These are phyloP conservation scores for Novumbra hubbsi DNA, from an alignment of 2,797 vertebrate genomes.

Conservation along the genomic window DNA sequence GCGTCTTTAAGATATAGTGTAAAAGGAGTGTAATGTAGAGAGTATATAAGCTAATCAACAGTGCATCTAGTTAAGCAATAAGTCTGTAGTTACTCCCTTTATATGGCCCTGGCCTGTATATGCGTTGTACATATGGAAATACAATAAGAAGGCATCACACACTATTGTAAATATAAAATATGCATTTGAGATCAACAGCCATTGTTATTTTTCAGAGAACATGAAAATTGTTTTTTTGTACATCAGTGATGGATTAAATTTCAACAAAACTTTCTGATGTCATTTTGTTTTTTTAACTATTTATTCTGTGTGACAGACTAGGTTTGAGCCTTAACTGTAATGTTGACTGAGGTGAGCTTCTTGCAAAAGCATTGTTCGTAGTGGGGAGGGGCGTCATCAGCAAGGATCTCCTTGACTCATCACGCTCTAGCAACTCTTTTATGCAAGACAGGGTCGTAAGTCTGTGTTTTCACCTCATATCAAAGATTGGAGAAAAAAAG, in stretches of 20 bases:
- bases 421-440: too few species aligned
- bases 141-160: constrained; percentile 57
- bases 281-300: constrained; percentile 34
- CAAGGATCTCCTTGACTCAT: too few species aligned
- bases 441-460: too few species aligned
- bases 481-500: constrained; percentile 11
- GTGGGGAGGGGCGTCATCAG: too few species aligned
- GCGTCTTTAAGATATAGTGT: constrained; percentile 32
- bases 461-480: constrained; percentile 8
- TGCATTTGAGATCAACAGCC: constrained; percentile 75
- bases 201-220: constrained; percentile 80
- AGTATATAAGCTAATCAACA: constrained; percentile 64
- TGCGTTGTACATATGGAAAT: constrained; percentile 73
- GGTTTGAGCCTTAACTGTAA: too few species aligned
- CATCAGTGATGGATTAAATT: constrained; percentile 70
- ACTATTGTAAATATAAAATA: constrained; percentile 69
- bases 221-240: constrained; percentile 70
- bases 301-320: background rate
- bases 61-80: constrained; percentile 83
- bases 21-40: constrained; percentile 61
- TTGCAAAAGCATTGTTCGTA: too few species aligned
- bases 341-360: too few species aligned
- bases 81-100: constrained; percentile 77
- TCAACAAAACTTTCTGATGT: constrained; percentile 50
- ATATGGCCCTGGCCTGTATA: constrained; percentile 73